Conservation (phyloP, 1,140 invertebrate genomes). For the Phenacoccus solenopsis region DNA sequence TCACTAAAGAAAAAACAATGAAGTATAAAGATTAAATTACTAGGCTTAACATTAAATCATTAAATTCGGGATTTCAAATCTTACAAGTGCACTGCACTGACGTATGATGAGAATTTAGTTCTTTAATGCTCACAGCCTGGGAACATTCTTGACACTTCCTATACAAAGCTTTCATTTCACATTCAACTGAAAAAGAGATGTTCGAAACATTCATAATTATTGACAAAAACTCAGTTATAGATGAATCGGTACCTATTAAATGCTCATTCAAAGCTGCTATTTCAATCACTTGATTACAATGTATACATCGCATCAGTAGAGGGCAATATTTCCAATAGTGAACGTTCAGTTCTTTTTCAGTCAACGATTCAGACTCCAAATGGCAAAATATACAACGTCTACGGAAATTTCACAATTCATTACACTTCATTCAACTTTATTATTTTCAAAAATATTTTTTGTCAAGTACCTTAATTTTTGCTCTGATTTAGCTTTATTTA, state of each 20-base stretch:
- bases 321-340: slow-evolving; percentile 89
- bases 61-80: slow-evolving; percentile 22
- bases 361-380: slow-evolving; percentile 52
- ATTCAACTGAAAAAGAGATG: slow-evolving; percentile 41
- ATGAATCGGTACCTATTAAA: slow-evolving; percentile 43
- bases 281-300: slow-evolving; percentile 81
- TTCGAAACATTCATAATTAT: slow-evolving; percentile 19
- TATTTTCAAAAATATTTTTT: neutral
- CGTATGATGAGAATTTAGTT: slow-evolving; percentile 45
- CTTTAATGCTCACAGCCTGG: slow-evolving; percentile 47
- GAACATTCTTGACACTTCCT: slow-evolving; percentile 51
- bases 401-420: slow-evolving; percentile 26
- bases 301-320: slow-evolving; percentile 70
- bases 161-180: slow-evolving; percentile 50
- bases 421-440: neutral
- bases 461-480: neutral
- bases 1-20: neutral
- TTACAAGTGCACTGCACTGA: slow-evolving; percentile 45
- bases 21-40: neutral
- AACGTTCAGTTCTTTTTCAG: slow-evolving; percentile 61
- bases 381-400: slow-evolving; percentile 81
- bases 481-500: neutral
- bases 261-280: slow-evolving; percentile 68
- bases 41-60: neutral
- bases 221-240: neutral